Percentiles rank a stretch among this genome's conserved stretches.
These are phyloP conservation scores for Microctonus hyperodae DNA, from an alignment of 2,888 invertebrate species.

Conservation along the genomic window DNA sequence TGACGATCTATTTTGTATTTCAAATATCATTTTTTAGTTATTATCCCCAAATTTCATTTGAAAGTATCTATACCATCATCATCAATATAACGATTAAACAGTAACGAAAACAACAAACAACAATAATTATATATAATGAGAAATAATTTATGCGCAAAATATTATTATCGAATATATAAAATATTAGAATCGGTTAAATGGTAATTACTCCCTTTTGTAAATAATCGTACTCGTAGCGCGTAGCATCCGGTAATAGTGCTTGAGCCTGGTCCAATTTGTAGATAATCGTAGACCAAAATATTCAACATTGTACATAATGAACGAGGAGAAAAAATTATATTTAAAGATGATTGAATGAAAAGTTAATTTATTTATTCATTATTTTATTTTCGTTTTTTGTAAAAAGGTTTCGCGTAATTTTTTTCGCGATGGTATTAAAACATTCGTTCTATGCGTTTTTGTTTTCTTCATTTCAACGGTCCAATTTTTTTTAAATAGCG, in stretches of 20 bases:
- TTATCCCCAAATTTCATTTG: conserved; percentile 8
- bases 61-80: conserved; percentile 13
- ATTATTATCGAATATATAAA: conserved; percentile 6
- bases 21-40: neutral
- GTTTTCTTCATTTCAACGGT: too few species aligned
- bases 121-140: neutral
- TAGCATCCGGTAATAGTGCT: conserved; percentile 37
- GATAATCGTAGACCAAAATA: conserved; percentile 17
- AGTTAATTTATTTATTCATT: too few species aligned
- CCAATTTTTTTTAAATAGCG: neutral
- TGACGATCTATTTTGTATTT: neutral
- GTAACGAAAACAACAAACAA: neutral
- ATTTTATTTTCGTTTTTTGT: too few species aligned
- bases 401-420: too few species aligned
- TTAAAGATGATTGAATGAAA: neutral
- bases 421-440: neutral
- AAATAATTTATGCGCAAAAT: neutral
- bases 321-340: neutral
- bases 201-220: conserved; percentile 29
- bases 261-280: conserved; percentile 34
- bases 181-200: conserved; percentile 4
- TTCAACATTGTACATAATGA: neutral
- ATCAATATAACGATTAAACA: neutral
- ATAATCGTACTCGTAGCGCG: conserved; percentile 37
- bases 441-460: too few species aligned